Conservation (phyloP, 2,888 invertebrate species). For the Scaeva pyrastri region DNA sequence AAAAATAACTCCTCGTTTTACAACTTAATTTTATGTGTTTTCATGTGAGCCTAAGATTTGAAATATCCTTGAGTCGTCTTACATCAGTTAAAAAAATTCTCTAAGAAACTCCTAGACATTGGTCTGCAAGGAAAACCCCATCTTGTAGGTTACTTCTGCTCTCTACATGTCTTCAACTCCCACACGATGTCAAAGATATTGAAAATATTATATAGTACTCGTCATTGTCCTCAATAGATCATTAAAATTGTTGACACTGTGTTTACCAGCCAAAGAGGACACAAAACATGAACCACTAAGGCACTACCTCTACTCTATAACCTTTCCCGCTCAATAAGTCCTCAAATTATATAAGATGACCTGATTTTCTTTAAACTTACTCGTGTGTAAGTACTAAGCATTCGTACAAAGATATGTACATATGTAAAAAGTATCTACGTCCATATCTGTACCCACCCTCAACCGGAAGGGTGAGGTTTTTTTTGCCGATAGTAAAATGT, state of each 20-base stretch:
- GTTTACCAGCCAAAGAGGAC: background rate
- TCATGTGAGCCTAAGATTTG: background rate
- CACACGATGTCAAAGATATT: background rate
- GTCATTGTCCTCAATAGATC: constrained; percentile 10
- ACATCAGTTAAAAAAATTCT: background rate
- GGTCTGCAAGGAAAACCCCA: background rate
- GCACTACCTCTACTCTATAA: background rate
- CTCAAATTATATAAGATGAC: constrained; percentile 33
- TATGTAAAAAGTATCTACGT: too few relatives aligned
- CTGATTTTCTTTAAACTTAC: constrained; percentile 38
- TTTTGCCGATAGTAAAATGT: constrained; percentile 8
- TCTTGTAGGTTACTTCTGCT: background rate
- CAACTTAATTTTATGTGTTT: background rate
- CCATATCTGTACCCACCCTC: background rate
- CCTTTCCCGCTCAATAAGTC: constrained; percentile 6
- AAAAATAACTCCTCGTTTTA: background rate
- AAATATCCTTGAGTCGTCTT: background rate
- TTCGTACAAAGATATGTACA: background rate
- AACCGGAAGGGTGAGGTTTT: constrained; percentile 15
- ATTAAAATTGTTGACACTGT: constrained; percentile 19
- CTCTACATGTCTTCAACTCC: background rate
- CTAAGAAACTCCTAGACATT: background rate
- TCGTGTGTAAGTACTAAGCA: background rate
- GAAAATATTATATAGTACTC: background rate
- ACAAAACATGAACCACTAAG: background rate